Evolutionary conservation across 2,113 vertebrate genomes (phyloP), one percentile per base, ranked within the genome.

Genomic region (Pungitius pungitius): DNA sequence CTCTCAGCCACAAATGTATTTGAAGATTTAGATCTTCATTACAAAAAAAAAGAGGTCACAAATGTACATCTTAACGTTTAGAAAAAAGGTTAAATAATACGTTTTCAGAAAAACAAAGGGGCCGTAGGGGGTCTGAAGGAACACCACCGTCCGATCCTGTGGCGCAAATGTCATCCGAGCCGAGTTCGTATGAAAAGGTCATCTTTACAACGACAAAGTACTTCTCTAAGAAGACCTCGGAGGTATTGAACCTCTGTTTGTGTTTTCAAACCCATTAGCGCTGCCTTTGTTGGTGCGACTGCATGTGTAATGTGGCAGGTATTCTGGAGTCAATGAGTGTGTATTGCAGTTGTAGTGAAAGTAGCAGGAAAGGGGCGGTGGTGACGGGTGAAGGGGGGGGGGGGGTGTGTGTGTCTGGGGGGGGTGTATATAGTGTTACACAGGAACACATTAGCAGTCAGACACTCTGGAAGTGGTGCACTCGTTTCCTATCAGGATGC

Each of bases 361-460:
- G 24, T 77, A 40, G 27, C 33, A 15, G 40, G 57, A 49, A 15
- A 47, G n/a, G 27, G 76, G n/a, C n/a, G n/a, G n/a, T n/a, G n/a
- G n/a, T n/a, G n/a, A n/a, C n/a, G n/a, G n/a, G n/a, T n/a, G n/a
- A n/a, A n/a, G 40, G 7, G 65, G 10, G 58, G 30, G 49, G 51
- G n/a, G 6, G 62, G 33, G 39, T 40, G 26, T 42, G 75, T 39
- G 45, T 61, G 52, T 80, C 72, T 69, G 33, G 39, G 45, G 26
- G 39, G 75, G 39, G 42, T 58, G 52, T 79, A 73, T 69, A 81
- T 83, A 71, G 80, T 90, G 83, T 88, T 88, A 83, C 85, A 85
- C 60, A 72, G 78, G 58, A 88, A 80, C 61, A 80, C 88, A 85
- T 90, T 89, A 90, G 85, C 81, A 88, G 71, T 62, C 71, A 77